Conservation (phyloP, 1,140 invertebrate species). For the Trichomalopsis sarcophagae region DNA sequence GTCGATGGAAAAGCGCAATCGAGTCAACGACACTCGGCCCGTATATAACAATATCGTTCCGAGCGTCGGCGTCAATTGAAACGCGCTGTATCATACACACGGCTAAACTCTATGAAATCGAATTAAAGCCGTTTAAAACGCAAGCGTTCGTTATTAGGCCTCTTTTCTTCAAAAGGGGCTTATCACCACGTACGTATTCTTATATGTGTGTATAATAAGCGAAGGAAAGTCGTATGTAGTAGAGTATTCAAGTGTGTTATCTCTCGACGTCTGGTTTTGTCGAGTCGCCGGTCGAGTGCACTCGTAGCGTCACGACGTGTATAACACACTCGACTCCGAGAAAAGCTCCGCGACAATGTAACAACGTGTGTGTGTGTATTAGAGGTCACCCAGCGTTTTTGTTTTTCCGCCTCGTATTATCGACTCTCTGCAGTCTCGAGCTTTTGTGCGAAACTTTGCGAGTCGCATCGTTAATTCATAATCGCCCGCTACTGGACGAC, state of each 20-base stretch:
- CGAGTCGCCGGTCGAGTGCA: background rate
- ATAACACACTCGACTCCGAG: background rate
- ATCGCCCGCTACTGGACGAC: background rate
- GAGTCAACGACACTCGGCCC: background rate
- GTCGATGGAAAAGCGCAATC: background rate
- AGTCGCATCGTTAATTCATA: background rate
- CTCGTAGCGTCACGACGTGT: background rate
- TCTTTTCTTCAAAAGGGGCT: background rate
- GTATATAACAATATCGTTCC: background rate
- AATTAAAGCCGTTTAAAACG: too few relatives aligned
- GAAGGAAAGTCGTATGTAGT: background rate
- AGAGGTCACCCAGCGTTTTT: background rate
- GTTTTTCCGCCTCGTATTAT: background rate
- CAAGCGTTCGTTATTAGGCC: too few relatives aligned
- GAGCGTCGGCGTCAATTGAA: too few relatives aligned
- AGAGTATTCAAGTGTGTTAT: background rate
- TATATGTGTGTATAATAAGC: background rate
- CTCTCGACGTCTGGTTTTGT: background rate
- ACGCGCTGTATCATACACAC: too few relatives aligned
- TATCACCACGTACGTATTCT: background rate
- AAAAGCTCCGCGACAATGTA: too few relatives aligned
- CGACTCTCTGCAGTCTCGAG: too few relatives aligned
- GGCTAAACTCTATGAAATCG: too few relatives aligned
- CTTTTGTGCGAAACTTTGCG: slow-evolving; percentile 4
- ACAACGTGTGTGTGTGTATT: too few relatives aligned